phyloP scores from a whole-genome alignment of 2,797 vertebrate genomes.

The Amphiprion clarkii region DNA sequence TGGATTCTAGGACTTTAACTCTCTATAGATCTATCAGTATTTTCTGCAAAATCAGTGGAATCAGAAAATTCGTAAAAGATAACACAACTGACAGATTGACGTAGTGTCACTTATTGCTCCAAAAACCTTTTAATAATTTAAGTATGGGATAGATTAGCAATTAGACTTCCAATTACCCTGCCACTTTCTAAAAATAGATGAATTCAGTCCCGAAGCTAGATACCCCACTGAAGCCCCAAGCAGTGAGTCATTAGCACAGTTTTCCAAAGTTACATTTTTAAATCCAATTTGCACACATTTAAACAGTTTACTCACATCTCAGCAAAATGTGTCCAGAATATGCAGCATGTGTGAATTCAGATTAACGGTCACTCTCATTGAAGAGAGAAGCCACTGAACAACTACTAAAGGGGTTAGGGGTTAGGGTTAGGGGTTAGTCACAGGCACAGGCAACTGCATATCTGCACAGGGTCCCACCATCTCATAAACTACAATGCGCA shows the following conservation, averaged over 20 bases:
- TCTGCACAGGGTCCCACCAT: not conserved
- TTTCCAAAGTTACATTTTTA: not conserved
- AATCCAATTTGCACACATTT: slow-evolving; percentile 14
- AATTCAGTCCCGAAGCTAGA: slow-evolving; percentile 10
- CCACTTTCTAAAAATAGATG: slow-evolving; percentile 7
- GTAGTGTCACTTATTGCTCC: not conserved
- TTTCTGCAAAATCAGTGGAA: slow-evolving; percentile 13
- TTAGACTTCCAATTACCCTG: not conserved
- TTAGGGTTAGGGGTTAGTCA: too few relatives aligned
- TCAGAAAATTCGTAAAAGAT: slow-evolving; percentile 5
- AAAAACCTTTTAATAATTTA: not conserved
- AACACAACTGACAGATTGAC: slow-evolving; percentile 11
- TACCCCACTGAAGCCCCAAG: not conserved
- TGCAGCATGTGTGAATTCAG: not conserved
- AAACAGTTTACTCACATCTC: slow-evolving; percentile 15
- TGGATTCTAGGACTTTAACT: too few relatives aligned
- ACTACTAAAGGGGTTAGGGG: too few relatives aligned
- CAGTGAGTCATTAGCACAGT: slow-evolving; percentile 16
- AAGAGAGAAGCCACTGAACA: slow-evolving; percentile 6
- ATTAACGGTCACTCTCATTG: not conserved
- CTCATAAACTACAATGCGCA: not conserved
- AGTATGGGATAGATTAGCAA: slow-evolving; percentile 9
- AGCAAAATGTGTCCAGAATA: not conserved
- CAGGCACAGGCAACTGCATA: not conserved
- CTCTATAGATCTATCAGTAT: not conserved